Evolutionary conservation across 2,113 vertebrate species (phyloP).

Genomic region (Tetraodon nigroviridis): DNA sequence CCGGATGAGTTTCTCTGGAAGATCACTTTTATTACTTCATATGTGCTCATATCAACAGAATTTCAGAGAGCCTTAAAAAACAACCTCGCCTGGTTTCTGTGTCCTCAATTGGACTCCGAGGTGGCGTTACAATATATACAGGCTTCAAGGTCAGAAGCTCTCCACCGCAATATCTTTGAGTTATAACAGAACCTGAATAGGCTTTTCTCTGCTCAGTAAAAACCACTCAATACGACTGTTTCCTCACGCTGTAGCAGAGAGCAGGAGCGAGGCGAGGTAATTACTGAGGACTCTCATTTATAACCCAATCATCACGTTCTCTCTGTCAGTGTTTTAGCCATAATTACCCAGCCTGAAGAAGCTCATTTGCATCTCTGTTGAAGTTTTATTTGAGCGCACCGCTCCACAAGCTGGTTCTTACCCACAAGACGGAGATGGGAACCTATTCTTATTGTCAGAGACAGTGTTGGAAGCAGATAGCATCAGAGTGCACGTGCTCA

Average conservation of each 20-base stretch:
- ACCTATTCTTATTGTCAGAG: no score
- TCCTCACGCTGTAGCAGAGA: conserved; percentile 21
- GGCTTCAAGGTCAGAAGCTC: conserved; percentile 48
- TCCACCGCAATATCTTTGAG: conserved; percentile 32
- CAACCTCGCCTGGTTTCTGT: conserved; percentile 33
- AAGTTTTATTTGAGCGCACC: conserved; percentile 33
- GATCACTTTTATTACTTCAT: no score
- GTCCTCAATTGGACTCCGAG: conserved; percentile 16
- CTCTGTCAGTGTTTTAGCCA: conserved; percentile 16
- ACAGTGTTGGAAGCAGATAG: no score
- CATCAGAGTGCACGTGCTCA: no score
- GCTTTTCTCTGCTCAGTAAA: conserved; percentile 40
- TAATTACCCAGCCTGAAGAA: conserved; percentile 43
- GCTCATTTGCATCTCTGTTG: conserved; percentile 47
- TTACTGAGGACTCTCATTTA: conserved; percentile 15
- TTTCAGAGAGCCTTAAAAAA: conserved; percentile 55
- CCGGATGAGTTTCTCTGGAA: no score
- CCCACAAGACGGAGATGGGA: no score
- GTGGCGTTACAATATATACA: conserved; percentile 36
- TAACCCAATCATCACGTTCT: conserved; percentile 8
- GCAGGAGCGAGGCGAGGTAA: conserved; percentile 9
- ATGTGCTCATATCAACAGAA: conserved; percentile 35
- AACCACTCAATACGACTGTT: conserved; percentile 38
- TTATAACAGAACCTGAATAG: conserved; percentile 54
- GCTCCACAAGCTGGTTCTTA: conserved; percentile 3